Base-by-base conservation (phyloP, 2,113 vertebrate genomes). In the Bufo bufo region DNA sequence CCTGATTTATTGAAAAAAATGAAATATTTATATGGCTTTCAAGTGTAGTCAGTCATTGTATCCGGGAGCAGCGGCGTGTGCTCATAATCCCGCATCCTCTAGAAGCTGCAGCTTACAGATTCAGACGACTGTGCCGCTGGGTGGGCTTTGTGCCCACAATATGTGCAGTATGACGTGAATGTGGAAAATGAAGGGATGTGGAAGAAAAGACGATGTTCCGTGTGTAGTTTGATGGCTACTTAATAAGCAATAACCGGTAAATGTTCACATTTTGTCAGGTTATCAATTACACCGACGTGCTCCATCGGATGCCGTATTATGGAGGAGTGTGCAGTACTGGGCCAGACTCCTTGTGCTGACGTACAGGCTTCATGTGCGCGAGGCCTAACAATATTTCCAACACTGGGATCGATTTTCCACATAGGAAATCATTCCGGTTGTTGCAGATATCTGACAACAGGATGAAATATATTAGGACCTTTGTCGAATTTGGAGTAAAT, bases 11-110 rank as follows among this genome's bases (percentile, higher is more conserved):
- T 61, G 72, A 85, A 85, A 84, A 72, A 58, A 85, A 85, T 85
- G 54, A 85, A 85, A 85, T 85, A 85, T 85, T 85, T 85, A 85
- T 71, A 49, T 59, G 33, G 71, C 84, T 85, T 85, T 85, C 72
- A 85, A 85, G 66, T 59, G 84, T 72, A 82, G 80, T 78, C 77
- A 69, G 82, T 85, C 84, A 75, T 77, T 8, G 84, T 59, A 61
- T 74, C 84, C 72, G 72, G 84, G 71, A 77, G 84, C 84, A 77
- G 72, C 33, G 84, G 72, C 58, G 71, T 85, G 84, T 85, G 84
- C 84, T 47, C 43, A 52, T 77, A 85, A 85, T 85, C 84, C 72
- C 84, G 45, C 71, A 58, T 85, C 75, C 84, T 77, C 69, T 52
- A 72, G 84, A 85, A 59, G 84, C 58, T 16, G 71, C 33, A 75